Evolutionary conservation across 2,888 invertebrate species (phyloP).

Genomic region (Ypsolopha sequella): DNA sequence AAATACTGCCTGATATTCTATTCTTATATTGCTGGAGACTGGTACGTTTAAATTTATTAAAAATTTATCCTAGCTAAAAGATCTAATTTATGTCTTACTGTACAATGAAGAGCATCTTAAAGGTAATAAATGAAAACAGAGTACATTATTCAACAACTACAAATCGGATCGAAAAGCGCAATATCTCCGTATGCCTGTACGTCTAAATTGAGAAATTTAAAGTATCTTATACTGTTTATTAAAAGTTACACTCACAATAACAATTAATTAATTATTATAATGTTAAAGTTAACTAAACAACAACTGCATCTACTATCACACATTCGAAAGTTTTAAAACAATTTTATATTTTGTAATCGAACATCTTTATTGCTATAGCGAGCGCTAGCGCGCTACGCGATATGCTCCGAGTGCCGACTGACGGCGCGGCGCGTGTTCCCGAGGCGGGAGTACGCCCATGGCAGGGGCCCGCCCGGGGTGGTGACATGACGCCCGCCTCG

Average conservation of each 20-base stretch:
- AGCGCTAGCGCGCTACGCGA: conserved; percentile 17
- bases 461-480: too few species aligned
- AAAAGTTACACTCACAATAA: conserved; percentile 69
- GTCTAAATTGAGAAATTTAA: conserved; percentile 40
- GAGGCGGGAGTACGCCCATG: too few species aligned
- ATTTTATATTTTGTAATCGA: conserved; percentile 62
- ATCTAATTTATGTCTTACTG: conserved; percentile 62
- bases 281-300: conserved; percentile 68
- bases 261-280: conserved; percentile 56
- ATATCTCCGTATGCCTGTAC: conserved; percentile 32
- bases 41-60: conserved; percentile 56
- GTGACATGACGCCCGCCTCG: neutral
- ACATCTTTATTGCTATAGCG: conserved; percentile 68
- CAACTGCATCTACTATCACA: conserved; percentile 73
- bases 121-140: conserved; percentile 36
- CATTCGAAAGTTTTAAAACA: conserved; percentile 71
- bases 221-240: conserved; percentile 52
- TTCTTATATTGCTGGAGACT: conserved; percentile 48
- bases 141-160: conserved; percentile 38
- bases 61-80: conserved; percentile 66
- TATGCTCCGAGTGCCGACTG: conserved; percentile 8
- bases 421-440: too few species aligned
- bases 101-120: conserved; percentile 60
- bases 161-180: conserved; percentile 49
- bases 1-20: conserved; percentile 42